These are phyloP conservation scores for Protomyctophum bolini DNA, from an alignment of 2,113 vertebrate species.

Conservation along the genomic window DNA sequence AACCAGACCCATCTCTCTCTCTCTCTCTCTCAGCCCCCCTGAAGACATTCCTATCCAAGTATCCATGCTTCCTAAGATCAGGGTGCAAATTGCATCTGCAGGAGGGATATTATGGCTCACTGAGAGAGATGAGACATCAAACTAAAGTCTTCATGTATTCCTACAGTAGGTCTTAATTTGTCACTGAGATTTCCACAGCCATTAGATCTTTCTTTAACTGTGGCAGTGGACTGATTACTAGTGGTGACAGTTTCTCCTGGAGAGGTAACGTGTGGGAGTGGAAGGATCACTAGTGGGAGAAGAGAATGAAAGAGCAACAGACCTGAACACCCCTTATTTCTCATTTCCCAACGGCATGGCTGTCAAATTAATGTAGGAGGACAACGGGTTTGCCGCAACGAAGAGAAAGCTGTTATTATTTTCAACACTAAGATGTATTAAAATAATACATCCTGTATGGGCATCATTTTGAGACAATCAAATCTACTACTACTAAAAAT, in stretches of 20 bases:
- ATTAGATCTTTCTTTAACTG: conserved; percentile 11
- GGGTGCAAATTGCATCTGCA: conserved; percentile 56
- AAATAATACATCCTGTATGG: no score
- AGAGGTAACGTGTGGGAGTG: conserved; percentile 3
- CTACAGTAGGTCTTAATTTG: conserved; percentile 32
- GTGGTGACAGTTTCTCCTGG: conserved; percentile 27
- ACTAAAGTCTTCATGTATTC: conserved; percentile 55
- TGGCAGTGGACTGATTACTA: conserved; percentile 21
- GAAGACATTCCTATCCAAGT: conserved; percentile 40
- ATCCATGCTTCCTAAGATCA: conserved; percentile 57
- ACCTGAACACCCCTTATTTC: neutral
- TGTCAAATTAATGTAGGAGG: neutral
- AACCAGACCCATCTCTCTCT: neutral
- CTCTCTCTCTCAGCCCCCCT: conserved; percentile 21
- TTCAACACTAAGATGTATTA: no score
- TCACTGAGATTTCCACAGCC: conserved; percentile 36
- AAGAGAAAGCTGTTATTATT: no score
- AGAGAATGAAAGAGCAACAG: neutral
- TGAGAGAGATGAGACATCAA: conserved; percentile 23
- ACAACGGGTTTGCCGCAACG: neutral
- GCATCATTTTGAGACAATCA: no score
- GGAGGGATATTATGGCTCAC: conserved; percentile 32
- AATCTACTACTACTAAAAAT: no score
- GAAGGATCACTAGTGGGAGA: neutral
- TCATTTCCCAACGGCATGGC: neutral